Percentiles rank a stretch among this genome's conserved stretches.
Conservation (phyloP, 1,140 invertebrate species). For the Ephestia elutella region DNA sequence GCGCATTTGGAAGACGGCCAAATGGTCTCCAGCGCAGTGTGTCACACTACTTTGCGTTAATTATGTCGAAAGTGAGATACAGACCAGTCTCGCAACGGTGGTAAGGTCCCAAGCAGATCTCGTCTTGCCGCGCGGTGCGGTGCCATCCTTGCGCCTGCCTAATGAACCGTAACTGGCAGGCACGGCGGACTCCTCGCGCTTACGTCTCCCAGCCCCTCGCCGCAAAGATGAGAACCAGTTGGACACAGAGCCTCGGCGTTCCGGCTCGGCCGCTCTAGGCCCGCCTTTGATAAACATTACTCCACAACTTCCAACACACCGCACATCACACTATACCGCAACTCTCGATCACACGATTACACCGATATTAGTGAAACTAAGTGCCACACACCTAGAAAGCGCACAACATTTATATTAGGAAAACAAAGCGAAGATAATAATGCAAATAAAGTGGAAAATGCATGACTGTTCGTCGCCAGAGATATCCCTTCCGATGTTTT, state of each 20-base stretch:
- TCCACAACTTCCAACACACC: slow-evolving; percentile 45
- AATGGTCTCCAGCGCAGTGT: slow-evolving; percentile 46
- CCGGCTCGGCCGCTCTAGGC: slow-evolving; percentile 54
- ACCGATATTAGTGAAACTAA: slow-evolving; percentile 42
- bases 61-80: slow-evolving; percentile 33
- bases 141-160: slow-evolving; percentile 62
- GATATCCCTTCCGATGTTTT: slow-evolving; percentile 27
- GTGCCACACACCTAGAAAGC: slow-evolving; percentile 53
- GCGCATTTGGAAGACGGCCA: slow-evolving; percentile 58
- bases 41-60: slow-evolving; percentile 28
- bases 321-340: slow-evolving; percentile 56
- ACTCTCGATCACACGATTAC: slow-evolving; percentile 28
- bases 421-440: slow-evolving; percentile 42
- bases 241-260: slow-evolving; percentile 77
- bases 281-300: slow-evolving; percentile 74
- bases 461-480: slow-evolving; percentile 45
- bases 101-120: slow-evolving; percentile 79
- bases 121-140: slow-evolving; percentile 68
- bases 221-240: slow-evolving; percentile 86
- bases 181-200: slow-evolving; percentile 56
- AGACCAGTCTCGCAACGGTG: slow-evolving; percentile 72
- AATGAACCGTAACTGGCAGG: slow-evolving; percentile 65
- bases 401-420: slow-evolving; percentile 28
- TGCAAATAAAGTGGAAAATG: slow-evolving; percentile 59
- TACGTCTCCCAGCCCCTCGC: slow-evolving; percentile 67